Evolutionary conservation across 2,113 vertebrate genomes (phyloP).

Genomic region (Alectura lathami): DNA sequence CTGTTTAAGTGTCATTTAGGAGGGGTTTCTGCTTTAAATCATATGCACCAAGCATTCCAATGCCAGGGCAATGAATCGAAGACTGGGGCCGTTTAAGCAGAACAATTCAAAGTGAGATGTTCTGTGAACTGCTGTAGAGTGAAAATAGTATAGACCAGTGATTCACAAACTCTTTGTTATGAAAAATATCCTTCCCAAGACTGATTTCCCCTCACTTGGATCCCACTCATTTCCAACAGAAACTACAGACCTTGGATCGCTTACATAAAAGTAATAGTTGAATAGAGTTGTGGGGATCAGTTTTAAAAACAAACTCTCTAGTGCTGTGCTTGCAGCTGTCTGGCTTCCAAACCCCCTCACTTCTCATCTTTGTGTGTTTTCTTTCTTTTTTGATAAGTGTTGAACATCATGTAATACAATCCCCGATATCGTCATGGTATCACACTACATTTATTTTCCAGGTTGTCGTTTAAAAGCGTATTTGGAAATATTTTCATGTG

Average conservation of each 20-base stretch:
- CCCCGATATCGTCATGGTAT: background rate
- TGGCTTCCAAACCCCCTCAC: background rate
- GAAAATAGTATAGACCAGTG: conserved; percentile 2
- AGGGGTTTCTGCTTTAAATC: conserved; percentile 57
- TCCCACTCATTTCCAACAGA: background rate
- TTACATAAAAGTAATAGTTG: background rate
- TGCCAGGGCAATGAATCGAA: conserved; percentile 38
- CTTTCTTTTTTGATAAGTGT: background rate
- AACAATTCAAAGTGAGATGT: conserved; percentile 33
- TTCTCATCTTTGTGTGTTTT: background rate
- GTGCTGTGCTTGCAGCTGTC: background rate
- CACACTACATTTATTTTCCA: background rate
- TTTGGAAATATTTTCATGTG: background rate
- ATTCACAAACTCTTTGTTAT: conserved; percentile 1
- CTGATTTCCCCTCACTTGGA: background rate
- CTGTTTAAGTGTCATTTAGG: conserved; percentile 47
- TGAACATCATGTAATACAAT: background rate
- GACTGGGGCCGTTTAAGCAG: background rate
- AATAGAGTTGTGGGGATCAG: background rate
- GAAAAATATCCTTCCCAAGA: background rate
- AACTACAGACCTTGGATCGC: background rate
- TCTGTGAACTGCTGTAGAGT: conserved; percentile 19
- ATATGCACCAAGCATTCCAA: background rate
- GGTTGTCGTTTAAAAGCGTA: background rate
- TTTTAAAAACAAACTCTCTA: background rate